These are phyloP conservation scores for Zaprionus bogoriensis DNA, from an alignment of 2,888 invertebrate genomes.

Conservation along the genomic window DNA sequence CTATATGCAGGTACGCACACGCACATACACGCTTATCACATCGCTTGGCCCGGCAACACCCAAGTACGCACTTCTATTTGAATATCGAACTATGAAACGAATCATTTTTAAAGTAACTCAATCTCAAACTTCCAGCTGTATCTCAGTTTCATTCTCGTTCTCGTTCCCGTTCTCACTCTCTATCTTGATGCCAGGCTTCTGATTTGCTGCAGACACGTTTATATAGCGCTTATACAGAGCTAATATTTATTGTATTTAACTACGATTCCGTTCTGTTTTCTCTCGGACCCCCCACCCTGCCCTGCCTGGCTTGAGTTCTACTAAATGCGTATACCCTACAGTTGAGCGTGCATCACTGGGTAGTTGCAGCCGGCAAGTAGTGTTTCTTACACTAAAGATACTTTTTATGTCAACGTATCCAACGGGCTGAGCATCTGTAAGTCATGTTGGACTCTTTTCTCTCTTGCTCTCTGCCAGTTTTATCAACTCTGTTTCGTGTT, in stretches of 20 bases:
- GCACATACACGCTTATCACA: neutral
- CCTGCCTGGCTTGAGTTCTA: no score
- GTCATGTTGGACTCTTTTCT: neutral
- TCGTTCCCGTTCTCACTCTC: no score
- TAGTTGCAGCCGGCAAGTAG: no score
- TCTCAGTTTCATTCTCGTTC: no score
- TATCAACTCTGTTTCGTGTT: conserved; percentile 46
- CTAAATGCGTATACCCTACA: no score
- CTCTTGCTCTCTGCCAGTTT: conserved; percentile 20
- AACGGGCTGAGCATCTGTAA: neutral
- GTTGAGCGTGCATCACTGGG: no score
- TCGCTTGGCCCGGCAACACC: conserved; percentile 14
- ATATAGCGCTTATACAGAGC: conserved; percentile 37
- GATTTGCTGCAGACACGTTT: conserved; percentile 33
- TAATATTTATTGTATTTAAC: conserved; percentile 70
- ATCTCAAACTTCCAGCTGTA: no score
- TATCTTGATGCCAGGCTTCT: conserved; percentile 23
- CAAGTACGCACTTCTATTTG: no score
- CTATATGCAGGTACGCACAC: conserved; percentile 6
- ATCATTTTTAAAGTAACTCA: no score
- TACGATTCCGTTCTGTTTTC: conserved; percentile 36
- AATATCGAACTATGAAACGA: no score
- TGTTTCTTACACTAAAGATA: no score
- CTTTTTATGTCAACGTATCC: neutral
- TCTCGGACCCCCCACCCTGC: neutral